These are phyloP conservation scores for rabbit (Oryctolagus cuniculus) DNA, from an alignment of 2,113 vertebrate genomes.

Conservation along the genomic window mOryCun1.1 NC_091447.1:14141001-14141500, in stretches of 20 bases:
- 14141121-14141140: background rate
- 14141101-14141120: background rate
- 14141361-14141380: background rate
- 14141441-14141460: background rate
- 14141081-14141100: background rate
- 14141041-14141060: constrained; percentile 52
- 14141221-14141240: background rate
- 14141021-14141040: background rate
- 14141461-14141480: too few species aligned
- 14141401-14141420: background rate
- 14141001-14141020: background rate
- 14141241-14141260: constrained; percentile 57
- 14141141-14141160: background rate
- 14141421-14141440: background rate
- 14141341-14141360: background rate
- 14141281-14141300: background rate
- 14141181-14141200: constrained; percentile 27
- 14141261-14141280: constrained; percentile 45
- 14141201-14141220: background rate
- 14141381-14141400: background rate
- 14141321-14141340: constrained; percentile 40
- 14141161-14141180: constrained; percentile 2
- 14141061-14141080: background rate
- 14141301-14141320: too few species aligned
- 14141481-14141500: too few species aligned